Conservation (phyloP, 2,888 invertebrate genomes). For the Drosophila suboccidentalis region DNA sequence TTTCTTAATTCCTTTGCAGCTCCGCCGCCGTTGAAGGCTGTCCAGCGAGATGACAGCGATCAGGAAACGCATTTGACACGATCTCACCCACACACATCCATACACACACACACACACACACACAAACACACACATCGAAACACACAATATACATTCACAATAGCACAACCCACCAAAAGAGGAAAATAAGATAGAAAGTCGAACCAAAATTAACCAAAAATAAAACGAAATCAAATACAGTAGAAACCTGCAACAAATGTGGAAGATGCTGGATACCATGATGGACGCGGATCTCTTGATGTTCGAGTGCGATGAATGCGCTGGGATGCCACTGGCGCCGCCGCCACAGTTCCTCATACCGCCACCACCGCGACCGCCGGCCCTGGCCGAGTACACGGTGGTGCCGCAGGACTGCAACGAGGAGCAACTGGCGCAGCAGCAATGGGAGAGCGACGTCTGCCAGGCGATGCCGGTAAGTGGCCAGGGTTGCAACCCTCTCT, state of each 20-base stretch:
- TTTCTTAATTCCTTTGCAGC: conserved; percentile 55
- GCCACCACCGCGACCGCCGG: conserved; percentile 85
- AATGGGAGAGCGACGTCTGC: conserved; percentile 85
- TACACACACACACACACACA: conserved; percentile 17
- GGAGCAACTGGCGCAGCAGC: conserved; percentile 82
- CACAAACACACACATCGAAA: conserved; percentile 21
- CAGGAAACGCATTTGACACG: conserved; percentile 76
- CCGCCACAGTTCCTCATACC: conserved; percentile 85
- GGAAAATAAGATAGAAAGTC: conserved; percentile 3
- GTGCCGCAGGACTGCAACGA: conserved; percentile 83
- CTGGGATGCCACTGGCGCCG: conserved; percentile 83
- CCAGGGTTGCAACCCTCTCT: conserved; percentile 65
- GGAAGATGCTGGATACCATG: conserved; percentile 84
- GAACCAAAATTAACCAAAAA: conserved; percentile 24
- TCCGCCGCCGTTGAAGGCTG: conserved; percentile 68
- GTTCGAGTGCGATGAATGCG: conserved; percentile 85
- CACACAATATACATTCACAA: conserved; percentile 19
- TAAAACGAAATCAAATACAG: background rate
- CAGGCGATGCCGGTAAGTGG: conserved; percentile 85
- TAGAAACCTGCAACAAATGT: conserved; percentile 76
- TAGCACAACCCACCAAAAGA: conserved; percentile 16
- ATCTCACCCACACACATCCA: conserved; percentile 39
- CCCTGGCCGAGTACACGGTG: conserved; percentile 76
- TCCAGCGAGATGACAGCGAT: conserved; percentile 75
- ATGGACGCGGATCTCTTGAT: conserved; percentile 80